Conservation (phyloP, 2,113 vertebrate species). For the Theristicus caerulescens region DNA sequence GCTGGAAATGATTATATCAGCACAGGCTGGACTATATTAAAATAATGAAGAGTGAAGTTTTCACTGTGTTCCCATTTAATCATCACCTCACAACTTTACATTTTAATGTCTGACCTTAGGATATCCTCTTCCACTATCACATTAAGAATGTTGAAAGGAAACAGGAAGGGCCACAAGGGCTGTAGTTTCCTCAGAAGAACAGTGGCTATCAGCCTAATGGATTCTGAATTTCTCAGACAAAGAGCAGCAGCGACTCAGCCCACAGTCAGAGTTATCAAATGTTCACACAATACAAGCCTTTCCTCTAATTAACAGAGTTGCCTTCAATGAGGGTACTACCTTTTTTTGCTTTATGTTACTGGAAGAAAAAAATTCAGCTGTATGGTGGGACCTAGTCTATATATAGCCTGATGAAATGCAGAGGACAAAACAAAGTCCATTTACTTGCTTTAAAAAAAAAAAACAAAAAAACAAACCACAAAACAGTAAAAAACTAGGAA, state of each 20-base stretch:
- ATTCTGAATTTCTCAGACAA: conserved; percentile 63
- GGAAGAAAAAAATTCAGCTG: not conserved
- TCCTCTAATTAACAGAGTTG: conserved; percentile 39
- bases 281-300: conserved; percentile 35
- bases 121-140: conserved; percentile 68
- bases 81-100: conserved; percentile 64
- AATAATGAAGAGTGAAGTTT: conserved; percentile 66
- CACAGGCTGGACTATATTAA: conserved; percentile 47
- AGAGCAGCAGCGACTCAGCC: conserved; percentile 39
- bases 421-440: not conserved
- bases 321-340: not conserved
- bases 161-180: conserved; percentile 62
- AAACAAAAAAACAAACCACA: not conserved
- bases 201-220: conserved; percentile 60
- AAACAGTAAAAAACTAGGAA: not conserved
- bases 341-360: conserved; percentile 6
- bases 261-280: conserved; percentile 40
- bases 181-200: conserved; percentile 64
- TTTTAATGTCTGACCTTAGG: conserved; percentile 70
- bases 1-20: conserved; percentile 52
- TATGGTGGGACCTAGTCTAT: not conserved
- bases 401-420: conserved; percentile 4
- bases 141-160: conserved; percentile 73
- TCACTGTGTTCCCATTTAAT: conserved; percentile 62
- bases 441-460: not conserved